Base-by-base conservation (phyloP, 2,888 invertebrate species). In the Drosophila neutralis region DNA sequence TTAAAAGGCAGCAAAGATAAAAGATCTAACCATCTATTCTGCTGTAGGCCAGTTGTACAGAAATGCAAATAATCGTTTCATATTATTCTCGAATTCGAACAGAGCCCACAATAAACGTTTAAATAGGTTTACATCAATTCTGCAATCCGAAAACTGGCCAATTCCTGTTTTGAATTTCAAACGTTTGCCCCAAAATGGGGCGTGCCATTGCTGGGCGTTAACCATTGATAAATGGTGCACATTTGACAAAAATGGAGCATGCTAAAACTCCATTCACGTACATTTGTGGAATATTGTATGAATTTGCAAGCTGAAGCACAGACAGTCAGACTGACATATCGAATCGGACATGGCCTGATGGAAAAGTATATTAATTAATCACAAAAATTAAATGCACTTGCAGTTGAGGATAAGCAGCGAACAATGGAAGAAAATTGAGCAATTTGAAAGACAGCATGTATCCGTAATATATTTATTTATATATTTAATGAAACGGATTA, bases 81-180 rank as follows among this genome's bases (percentile, higher is more conserved):
- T 80, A 78, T 76, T 53, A 60, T 53, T 60, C 66, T 76, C 52
- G 51, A 51, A 67, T 76, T 45, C 31, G 53, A 58, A 10, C 29
- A 42, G 24, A 61, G n/a, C 35, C 76, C 56, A 18, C 63, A 69
- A 66, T 61, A 27, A 57, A 48, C 33, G 31, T 64, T 61, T 64
- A 61, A 78, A 78, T 80, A 38, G 77, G 60, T 68, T 71, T 71
- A 51, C 77, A 78, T 80, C 80, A 78, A 78, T 78, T 61, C 29
- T 21, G 57, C 35, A 21, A 40, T 61, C 21, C 42, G 18, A 60
- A 59, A 56, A 33, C 33, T 38, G 53, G 51, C 61, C 79, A 70
- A 68, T 62, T 66, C 64, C 71, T 80, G 80, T 65, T 78, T 76
- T 72, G 77, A 76, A 78, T 80, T 65, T 80, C 56, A 67, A 78